Conservation (phyloP, 2,113 vertebrate species). For the Rhinopomastus cyanomelas region DNA sequence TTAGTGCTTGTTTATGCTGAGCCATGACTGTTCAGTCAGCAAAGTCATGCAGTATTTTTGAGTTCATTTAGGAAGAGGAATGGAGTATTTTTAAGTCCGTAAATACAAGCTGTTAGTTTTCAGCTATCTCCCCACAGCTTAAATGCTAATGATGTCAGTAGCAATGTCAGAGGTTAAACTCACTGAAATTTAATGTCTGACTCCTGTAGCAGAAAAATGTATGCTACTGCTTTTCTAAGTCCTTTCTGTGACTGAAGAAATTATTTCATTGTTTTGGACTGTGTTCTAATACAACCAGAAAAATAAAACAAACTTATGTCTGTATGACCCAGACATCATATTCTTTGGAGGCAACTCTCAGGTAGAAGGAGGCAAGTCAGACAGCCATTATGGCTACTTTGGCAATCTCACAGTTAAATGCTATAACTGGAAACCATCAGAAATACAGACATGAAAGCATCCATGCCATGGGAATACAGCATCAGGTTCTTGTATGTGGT, state of each 20-base stretch:
- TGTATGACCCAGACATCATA: background rate
- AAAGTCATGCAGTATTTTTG: background rate
- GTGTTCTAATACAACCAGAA: background rate
- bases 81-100: background rate
- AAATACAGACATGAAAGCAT: background rate
- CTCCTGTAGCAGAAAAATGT: background rate
- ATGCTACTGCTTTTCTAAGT: background rate
- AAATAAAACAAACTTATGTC: accelerated
- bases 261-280: background rate
- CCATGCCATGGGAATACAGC: background rate
- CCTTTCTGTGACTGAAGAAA: background rate
- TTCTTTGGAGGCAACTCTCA: background rate
- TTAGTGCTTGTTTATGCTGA: background rate
- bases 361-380: background rate
- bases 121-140: background rate
- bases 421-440: background rate
- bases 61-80: background rate
- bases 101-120: background rate
- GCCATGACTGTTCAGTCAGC: background rate
- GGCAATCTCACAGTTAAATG: background rate
- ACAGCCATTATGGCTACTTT: background rate
- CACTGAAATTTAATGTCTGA: background rate
- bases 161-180: background rate
- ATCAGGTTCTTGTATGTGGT: background rate
- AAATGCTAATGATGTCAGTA: background rate